These are phyloP conservation scores for Prionailurus bengalensis DNA, from an alignment of 2,113 vertebrate genomes.

Conservation along the genomic window DNA sequence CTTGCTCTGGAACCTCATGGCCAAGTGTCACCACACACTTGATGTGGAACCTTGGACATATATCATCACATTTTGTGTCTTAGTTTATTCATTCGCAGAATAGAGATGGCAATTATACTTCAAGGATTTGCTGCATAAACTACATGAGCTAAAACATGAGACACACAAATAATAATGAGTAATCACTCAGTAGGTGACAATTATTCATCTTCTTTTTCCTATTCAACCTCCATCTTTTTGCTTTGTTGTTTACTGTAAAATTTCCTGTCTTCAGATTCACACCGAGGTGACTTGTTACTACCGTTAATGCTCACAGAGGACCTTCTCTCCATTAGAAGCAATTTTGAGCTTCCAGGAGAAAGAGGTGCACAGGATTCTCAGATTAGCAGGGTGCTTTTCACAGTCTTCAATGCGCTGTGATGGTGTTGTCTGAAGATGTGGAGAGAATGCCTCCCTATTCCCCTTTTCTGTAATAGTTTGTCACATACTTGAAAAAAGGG, in stretches of 20 bases:
- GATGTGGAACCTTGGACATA: background rate
- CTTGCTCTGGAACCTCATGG: background rate
- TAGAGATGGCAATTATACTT: background rate
- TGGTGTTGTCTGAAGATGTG: background rate
- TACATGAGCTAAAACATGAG: background rate
- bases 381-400: background rate
- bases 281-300: background rate
- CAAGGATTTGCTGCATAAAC: background rate
- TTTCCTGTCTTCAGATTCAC: background rate
- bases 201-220: background rate
- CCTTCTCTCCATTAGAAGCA: background rate
- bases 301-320: background rate
- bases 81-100: background rate
- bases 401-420: no score
- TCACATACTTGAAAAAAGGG: background rate
- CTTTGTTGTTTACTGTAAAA: background rate
- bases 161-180: background rate
- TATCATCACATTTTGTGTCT: background rate
- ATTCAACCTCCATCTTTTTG: background rate
- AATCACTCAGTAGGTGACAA: background rate
- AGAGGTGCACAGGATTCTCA: background rate
- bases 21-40: background rate
- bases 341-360: background rate
- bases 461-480: background rate
- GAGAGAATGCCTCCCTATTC: fast-evolving